Evolutionary conservation across 2,113 vertebrate genomes (phyloP), one percentile per base, ranked within the genome.

Genomic region (Chrysemys picta): DNA sequence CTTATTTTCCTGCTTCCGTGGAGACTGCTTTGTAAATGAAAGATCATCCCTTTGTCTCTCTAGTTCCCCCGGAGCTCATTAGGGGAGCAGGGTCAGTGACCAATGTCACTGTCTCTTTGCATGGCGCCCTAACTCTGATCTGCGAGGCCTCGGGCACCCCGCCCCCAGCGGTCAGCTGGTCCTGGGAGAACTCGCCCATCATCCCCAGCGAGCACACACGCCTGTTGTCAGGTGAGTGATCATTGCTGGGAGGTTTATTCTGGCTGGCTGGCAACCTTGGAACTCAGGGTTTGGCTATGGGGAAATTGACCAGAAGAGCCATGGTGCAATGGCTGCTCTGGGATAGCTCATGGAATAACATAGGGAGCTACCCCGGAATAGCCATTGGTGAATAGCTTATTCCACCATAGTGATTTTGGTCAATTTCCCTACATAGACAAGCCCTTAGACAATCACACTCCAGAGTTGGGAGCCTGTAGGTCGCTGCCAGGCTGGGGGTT

Each of bases 61-160:
- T 78, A 99, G 99, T 98, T 76, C 99, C 99, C 6, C 99, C 99
- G 0, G 97, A 98, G 49, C 98, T 99, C 59, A n/a, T 95, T 2
- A 98, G 94, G 10, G 98, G 98, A 88, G 94, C 93, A 1, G 96
- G 72, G 42, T 1, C 56, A 0, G 53, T 92, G 84, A 94, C 83
- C 80, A 98, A 97, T 0, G 0, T 98, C 91, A 98, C 96, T 0
- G 42, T 94, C 3, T 1, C 94, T 72, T 85, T 98, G 84, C 96
- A 98, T 3, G 96, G 92, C 49, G 83, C 98, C 65, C 53, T 98
- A 95, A 97, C 89, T 0, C 97, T 98, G 89, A 94, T 91, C 75
- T 98, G 98, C 0, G 98, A 98, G 87, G 97, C 97, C 79, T 88
- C 96, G 0, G 98, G 98, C 0, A 1, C 94, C 57, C 98, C 98